Evolutionary conservation across 1,140 invertebrate species (phyloP), one percentile per base, ranked within the genome.

Genomic region (honey bee (Apis mellifera)): DNA sequence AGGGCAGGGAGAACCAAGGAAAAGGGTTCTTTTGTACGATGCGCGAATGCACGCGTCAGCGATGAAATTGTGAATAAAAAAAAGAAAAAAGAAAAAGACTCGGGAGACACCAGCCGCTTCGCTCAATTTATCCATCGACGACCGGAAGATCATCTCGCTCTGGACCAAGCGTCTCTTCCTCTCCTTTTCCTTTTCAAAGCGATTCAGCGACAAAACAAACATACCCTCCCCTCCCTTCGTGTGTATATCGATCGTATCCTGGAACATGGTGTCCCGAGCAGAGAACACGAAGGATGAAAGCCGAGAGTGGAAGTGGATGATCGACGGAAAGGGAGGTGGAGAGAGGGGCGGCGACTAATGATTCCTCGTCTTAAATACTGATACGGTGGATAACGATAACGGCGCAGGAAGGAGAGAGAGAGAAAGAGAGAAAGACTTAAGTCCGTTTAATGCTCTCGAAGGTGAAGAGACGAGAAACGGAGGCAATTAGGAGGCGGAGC

Each of bases 381-480:
- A 79, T 79, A 60, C 23, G 48, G 4, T 23, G 12, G 66, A 73
- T 62, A 79, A 73, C 78, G 66, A n/a, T 9, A 21, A 11, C 71
- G 5, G 17, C 15, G n/a, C 13, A 60, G 48, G 17, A 60, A 74
- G 59, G 69, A 52, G 9, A n/a, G 32, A 12, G 32, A 21, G 64
- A 7, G 7, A 15, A 3, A 17, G 42, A 26, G 52, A 26, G 50
- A 48, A 32, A 19, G 5, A 13, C 52, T 66, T 17, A 2, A 65
- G n/a, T 65, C 23, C 64, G 79, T 52, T 82, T 82, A 76, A 76
- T 54, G 55, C 23, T 80, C 78, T 84, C 72, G 82, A 74, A 83
- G 54, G 66, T 76, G 84, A 54, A 79, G 80, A 83, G 85, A 86
- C 75, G 72, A 80, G 86, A 65, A 84, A 81, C 81, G 54, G 85